Base-by-base conservation (phyloP, 2,113 vertebrate species). In the Irena cyanogastra region DNA sequence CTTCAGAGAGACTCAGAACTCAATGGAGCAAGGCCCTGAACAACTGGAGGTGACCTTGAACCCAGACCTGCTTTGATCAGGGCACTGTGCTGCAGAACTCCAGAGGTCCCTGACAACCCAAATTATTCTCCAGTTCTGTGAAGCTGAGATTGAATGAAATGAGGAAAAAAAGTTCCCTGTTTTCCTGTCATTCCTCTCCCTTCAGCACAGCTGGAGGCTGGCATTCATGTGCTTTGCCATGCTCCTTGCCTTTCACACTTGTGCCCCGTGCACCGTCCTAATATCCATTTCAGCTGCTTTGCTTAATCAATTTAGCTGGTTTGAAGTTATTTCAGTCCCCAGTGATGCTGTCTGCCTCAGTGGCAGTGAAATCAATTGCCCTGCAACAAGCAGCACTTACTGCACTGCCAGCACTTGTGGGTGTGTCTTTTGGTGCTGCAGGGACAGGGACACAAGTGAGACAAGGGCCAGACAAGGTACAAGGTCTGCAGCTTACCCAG, bases 301-400 rank as follows among this genome's bases (percentile, higher is more conserved):
- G 52, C 83, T 56, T 83, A 56, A 90, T 92, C 95, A 91, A 6
- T 87, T 82, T 56, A 87, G 64, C 41, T 84, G 31, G 77, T 89
- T 56, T 86, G 68, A 94, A 92, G 79, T 88, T 75, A 63, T 82
- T 94, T 91, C 83, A 64, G 89, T 64, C 71, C 57, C 45, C 70
- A 45, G 50, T 33, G 88, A 80, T 83, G 77, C 52, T 68, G 44
- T 52, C 87, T 94, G 70, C 70, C 28, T 49, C 49, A 49, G 57
- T 76, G 70, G 65, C 74, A 85, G 54, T 41, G 57, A 89, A 95
- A 96, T 93, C 93, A 89, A 89, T 95, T 65, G 45, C 45, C n/a
- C 42, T 85, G 75, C 89, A 84, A 82, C 26, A 41, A 61, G 74
- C 76, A 84, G 41, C 42, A 27, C 42, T 56, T 68, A 53, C 9